phyloP scores from a whole-genome alignment of 2,797 vertebrate genomes.

The Rousettus madagascariensis region DNA sequence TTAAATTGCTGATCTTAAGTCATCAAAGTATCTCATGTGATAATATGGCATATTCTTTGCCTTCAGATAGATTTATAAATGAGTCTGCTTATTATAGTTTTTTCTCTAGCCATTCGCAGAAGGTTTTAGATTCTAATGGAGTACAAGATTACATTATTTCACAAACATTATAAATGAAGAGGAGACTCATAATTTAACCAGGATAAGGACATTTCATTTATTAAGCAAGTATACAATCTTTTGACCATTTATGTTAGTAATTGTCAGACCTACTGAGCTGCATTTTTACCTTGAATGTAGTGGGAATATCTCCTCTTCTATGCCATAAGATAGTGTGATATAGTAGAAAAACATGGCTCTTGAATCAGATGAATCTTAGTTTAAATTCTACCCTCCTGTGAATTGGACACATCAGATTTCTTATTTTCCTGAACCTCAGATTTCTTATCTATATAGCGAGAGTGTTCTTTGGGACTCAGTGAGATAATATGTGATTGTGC shows the following conservation, averaged over 20 bases:
- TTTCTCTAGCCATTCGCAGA: constrained; percentile 22
- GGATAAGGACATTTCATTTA: not conserved
- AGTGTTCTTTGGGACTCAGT: not conserved
- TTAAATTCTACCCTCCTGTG: not conserved
- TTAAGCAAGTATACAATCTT: not conserved
- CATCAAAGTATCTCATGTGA: not conserved
- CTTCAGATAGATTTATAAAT: not conserved
- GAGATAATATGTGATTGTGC: not conserved
- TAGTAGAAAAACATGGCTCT: not conserved
- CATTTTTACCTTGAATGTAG: not conserved
- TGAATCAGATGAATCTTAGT: not conserved
- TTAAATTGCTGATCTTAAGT: not conserved
- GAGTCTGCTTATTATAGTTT: not conserved
- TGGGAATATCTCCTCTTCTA: not conserved
- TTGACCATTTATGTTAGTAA: not conserved
- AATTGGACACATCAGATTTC: not conserved
- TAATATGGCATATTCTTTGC: not conserved
- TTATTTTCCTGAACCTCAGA: not conserved
- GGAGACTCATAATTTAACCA: not conserved
- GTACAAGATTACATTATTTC: not conserved
- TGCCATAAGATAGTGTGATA: not conserved
- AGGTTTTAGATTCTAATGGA: not conserved
- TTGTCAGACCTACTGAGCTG: not conserved
- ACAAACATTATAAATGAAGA: not conserved
- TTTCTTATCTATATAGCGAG: not conserved